Evolutionary conservation across 2,888 invertebrate species (phyloP).

Genomic region (Tubulanus polymorphus): DNA sequence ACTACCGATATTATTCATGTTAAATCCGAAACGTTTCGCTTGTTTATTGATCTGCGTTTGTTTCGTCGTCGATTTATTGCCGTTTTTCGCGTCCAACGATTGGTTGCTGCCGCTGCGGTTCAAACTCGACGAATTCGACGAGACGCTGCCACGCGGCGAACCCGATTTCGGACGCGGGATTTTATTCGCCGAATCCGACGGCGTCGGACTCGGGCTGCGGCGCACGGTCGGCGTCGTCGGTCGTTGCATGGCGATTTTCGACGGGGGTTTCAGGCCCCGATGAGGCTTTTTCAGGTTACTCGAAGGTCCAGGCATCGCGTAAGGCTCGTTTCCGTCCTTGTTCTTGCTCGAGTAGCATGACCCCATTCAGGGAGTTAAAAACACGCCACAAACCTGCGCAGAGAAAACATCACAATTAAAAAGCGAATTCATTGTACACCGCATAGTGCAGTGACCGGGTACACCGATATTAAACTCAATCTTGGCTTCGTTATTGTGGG

Average conservation of each 20-base stretch:
- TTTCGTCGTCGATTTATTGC: not conserved
- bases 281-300: too few relatives aligned
- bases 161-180: not conserved
- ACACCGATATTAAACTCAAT: too few relatives aligned
- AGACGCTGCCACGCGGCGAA: too few relatives aligned
- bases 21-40: not conserved
- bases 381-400: too few relatives aligned
- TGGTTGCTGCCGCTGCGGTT: too few relatives aligned
- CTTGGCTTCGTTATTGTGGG: too few relatives aligned
- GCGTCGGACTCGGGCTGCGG: not conserved
- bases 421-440: too few relatives aligned
- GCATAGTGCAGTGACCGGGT: too few relatives aligned
- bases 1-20: too few relatives aligned
- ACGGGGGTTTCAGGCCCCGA: too few relatives aligned
- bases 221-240: not conserved
- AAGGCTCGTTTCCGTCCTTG: not conserved
- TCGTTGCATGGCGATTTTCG: not conserved
- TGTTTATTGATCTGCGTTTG: not conserved
- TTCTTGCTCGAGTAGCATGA: slow-evolving; percentile 2
- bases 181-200: not conserved
- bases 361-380: too few relatives aligned
- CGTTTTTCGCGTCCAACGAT: not conserved
- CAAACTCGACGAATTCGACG: not conserved
- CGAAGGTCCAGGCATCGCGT: not conserved
- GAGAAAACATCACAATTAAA: too few relatives aligned